phyloP scores from a whole-genome alignment of 2,797 vertebrate genomes.

The Labeo calbasu region DNA sequence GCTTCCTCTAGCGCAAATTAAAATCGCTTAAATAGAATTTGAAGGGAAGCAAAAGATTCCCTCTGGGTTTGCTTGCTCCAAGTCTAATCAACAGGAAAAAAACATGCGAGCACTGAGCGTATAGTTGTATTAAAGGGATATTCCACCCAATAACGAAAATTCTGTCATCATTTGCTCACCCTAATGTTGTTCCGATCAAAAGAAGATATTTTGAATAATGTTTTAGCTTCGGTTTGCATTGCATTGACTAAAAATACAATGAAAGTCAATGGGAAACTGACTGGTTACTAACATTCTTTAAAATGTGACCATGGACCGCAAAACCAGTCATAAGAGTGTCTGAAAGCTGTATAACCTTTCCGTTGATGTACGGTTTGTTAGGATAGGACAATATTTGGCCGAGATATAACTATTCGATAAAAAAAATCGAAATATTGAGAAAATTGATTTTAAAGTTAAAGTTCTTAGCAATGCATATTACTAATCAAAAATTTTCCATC shows the following conservation, averaged over 20 bases:
- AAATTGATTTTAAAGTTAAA: too few species aligned
- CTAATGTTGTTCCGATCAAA: background rate
- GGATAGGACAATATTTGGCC: too few species aligned
- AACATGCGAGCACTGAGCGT: background rate
- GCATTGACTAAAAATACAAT: background rate
- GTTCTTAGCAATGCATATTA: too few species aligned
- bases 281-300: background rate
- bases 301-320: background rate
- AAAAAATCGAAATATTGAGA: too few species aligned
- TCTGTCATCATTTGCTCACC: background rate
- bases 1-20: slow-evolving; percentile 40
- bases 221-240: background rate
- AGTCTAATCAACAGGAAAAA: slow-evolving; percentile 19
- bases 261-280: background rate
- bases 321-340: too few species aligned
- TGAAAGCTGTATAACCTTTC: too few species aligned
- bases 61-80: slow-evolving; percentile 20
- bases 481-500: too few species aligned
- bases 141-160: background rate
- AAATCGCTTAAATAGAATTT: slow-evolving; percentile 48
- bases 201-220: background rate
- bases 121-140: background rate
- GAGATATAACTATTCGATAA: too few species aligned
- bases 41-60: slow-evolving; percentile 35
- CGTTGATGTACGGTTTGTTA: too few species aligned